Base-by-base conservation (phyloP, 2,797 vertebrate genomes). In the Phyllotis vaccarum region DNA sequence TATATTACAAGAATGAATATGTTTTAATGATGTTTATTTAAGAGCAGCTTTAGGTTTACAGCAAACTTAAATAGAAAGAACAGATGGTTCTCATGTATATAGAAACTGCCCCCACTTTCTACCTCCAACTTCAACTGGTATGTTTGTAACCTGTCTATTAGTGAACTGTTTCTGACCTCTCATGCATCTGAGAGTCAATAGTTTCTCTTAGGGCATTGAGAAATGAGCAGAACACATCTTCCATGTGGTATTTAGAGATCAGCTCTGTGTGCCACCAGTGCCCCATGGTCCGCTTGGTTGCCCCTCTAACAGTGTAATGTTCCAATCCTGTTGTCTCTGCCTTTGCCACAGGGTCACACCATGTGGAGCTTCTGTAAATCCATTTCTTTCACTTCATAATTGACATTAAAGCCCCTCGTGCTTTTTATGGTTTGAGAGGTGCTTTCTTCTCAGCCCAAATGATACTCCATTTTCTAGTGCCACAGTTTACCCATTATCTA, bases 361-460 rank as follows among this genome's bases (percentile, higher is more conserved):
- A 11, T 34, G 37, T 70, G 6, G 56, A 52, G 14, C 70, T 22
- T 82, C 88, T 91, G 75, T 56, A 93, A 22, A 80, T 86, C 49
- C 17, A 8, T 40, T 75, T 74, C 52, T 88, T 95, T 79, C 19
- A 56, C 62, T 89, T 92, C 49, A 13, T 70, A 72, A 56, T 75
- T 58, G 3, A 52, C 70, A 75, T 64, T 70, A 54, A 89, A 68
- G 34, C 91, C 54, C 34, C 81, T 52, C 29, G 21, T 91, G 19
- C 62, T 96, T 94, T 62, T 86, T 49, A 31, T 90, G 72, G 3
- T 54, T 90, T 75, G 17, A 79, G 74, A 86, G 49, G 27, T 90
- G 52, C 72, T 86, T 95, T 94, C 40, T 90, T 96, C 79, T 90
- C 56, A 58, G 34, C 82, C 31, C 31, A 70, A 85, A 43, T 43